Percentiles rank a stretch among this genome's conserved stretches.
phyloP scores from a whole-genome alignment of 1,140 invertebrate genomes.

The Leptinotarsa defecta region DNA sequence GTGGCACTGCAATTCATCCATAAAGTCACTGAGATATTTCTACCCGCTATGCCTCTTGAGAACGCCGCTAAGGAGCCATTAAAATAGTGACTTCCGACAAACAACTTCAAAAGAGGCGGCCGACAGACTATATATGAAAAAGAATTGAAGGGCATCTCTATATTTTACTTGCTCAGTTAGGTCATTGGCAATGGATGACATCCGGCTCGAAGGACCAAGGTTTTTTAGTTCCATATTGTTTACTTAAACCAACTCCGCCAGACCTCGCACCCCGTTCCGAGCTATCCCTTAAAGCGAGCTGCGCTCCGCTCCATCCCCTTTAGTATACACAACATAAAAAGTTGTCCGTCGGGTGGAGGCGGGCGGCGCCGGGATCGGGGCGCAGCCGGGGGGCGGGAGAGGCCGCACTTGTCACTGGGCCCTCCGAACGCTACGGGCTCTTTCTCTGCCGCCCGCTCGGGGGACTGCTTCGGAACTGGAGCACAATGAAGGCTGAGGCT shows the following conservation, averaged over 20 bases:
- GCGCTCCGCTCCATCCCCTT: slow-evolving; percentile 43
- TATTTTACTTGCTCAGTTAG: too few relatives aligned
- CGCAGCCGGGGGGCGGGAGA: slow-evolving; percentile 14
- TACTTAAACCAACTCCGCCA: neutral
- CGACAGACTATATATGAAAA: too few relatives aligned
- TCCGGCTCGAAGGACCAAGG: too few relatives aligned
- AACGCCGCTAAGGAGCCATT: too few relatives aligned
- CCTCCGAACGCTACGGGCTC: slow-evolving; percentile 21
- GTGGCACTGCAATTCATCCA: too few relatives aligned
- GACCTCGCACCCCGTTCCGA: neutral
- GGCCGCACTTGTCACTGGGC: slow-evolving; percentile 53
- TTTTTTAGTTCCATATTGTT: neutral
- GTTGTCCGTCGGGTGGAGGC: slow-evolving; percentile 51
- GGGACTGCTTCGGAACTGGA: neutral
- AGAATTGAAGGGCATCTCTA: too few relatives aligned
- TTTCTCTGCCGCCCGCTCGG: slow-evolving; percentile 29
- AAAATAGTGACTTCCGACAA: too few relatives aligned
- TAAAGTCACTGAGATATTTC: too few relatives aligned
- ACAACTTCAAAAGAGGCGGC: too few relatives aligned
- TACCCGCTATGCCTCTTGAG: too few relatives aligned
- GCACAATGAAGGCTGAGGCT: neutral
- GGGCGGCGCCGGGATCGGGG: slow-evolving; percentile 8
- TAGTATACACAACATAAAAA: slow-evolving; percentile 54
- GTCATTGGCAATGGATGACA: too few relatives aligned
- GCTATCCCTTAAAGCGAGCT: slow-evolving; percentile 9